phyloP scores from a whole-genome alignment of 1,140 invertebrate species.

The Drosophila kepulauana region DNA sequence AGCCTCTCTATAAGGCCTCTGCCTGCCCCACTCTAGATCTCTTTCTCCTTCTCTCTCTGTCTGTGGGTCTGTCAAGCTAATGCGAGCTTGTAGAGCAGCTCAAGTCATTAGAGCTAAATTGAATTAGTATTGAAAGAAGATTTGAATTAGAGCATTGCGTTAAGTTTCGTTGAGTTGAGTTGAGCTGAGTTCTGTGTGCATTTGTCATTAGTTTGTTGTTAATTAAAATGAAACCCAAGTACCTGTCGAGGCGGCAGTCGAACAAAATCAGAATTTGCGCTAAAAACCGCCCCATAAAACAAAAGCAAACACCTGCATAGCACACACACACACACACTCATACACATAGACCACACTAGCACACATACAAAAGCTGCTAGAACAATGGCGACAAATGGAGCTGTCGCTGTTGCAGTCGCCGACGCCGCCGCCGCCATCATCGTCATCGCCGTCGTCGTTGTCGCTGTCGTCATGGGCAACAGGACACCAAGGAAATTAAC shows the following conservation, averaged over 20 bases:
- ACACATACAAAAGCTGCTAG: conserved; percentile 44
- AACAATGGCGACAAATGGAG: conserved; percentile 78
- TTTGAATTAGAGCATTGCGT: conserved; percentile 34
- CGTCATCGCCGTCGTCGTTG: conserved; percentile 29
- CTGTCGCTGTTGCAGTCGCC: conserved; percentile 45
- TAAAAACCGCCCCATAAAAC: conserved; percentile 76
- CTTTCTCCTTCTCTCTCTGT: not conserved
- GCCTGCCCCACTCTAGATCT: not conserved
- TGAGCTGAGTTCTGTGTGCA: conserved; percentile 43
- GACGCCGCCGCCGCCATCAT: conserved; percentile 12
- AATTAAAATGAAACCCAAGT: conserved; percentile 79
- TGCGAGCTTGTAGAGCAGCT: conserved; percentile 32
- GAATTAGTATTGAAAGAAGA: conserved; percentile 66
- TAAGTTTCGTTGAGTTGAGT: conserved; percentile 29
- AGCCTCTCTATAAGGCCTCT: not conserved
- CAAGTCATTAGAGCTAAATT: conserved; percentile 78
- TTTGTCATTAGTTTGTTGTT: conserved; percentile 81
- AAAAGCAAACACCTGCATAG: conserved; percentile 72
- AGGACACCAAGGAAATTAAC: conserved; percentile 77
- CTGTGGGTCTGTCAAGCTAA: not conserved
- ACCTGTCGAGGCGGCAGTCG: conserved; percentile 52
- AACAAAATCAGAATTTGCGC: conserved; percentile 73
- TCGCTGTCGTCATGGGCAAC: conserved; percentile 69
- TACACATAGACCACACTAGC: conserved; percentile 13
- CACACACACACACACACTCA: conserved; percentile 12